Conservation (phyloP, 2,113 vertebrate genomes). For the Gasterosteus aculeatus region DNA sequence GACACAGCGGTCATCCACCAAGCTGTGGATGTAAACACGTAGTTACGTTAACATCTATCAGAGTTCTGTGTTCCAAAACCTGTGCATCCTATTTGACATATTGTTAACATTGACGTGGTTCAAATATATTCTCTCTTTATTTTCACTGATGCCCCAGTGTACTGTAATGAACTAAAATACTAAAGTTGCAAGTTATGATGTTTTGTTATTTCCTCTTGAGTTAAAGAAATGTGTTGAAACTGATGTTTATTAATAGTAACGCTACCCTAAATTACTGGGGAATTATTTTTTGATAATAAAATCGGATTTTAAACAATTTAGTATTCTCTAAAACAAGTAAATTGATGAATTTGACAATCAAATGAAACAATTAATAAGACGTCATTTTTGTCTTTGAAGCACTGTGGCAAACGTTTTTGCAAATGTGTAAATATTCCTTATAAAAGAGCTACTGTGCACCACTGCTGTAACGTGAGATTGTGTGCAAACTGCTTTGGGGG, state of each 20-base stretch:
- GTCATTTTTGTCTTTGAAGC: not conserved
- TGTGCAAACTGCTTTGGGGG: not conserved
- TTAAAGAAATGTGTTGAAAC: not conserved
- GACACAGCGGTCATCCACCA: slow-evolving; percentile 98
- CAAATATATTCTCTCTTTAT: not conserved
- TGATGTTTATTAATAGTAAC: not conserved
- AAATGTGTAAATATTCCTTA: not conserved
- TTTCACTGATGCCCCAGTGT: not conserved
- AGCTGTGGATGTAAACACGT: slow-evolving; percentile 77
- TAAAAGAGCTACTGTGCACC: not conserved
- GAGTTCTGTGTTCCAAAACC: not conserved
- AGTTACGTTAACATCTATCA: not conserved
- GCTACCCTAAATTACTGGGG: not conserved
- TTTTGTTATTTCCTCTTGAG: not conserved
- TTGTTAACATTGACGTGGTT: not conserved
- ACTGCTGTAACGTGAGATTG: not conserved
- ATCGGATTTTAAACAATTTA: no score
- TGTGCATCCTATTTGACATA: not conserved
- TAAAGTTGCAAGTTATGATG: not conserved
- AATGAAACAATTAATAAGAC: not conserved
- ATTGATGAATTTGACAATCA: not conserved
- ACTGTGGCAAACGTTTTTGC: not conserved
- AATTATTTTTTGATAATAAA: not conserved
- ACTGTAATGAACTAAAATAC: not conserved
- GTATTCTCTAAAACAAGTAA: not conserved